Base-by-base conservation (phyloP, 2,888 invertebrate species). In the Drosophila fulvimacula region DNA sequence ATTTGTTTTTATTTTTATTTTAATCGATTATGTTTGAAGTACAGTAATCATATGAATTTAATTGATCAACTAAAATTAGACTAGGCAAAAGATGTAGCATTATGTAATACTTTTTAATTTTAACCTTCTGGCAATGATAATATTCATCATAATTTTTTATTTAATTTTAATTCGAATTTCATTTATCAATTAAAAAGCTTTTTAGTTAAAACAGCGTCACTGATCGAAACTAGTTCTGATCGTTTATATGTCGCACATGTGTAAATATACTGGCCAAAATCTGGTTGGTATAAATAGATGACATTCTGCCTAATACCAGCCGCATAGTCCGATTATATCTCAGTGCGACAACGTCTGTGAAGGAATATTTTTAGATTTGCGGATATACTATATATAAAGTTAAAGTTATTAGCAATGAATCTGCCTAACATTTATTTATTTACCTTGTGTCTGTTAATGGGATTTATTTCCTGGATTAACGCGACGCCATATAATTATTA, bases 201-300 rank as follows among this genome's bases (percentile, higher is more conserved):
- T 66, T 48, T 55, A 46, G n/a, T 27, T 15, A 15, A 57, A 38
- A 38, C 17, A 46, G 51, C 51, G 51, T 24, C 27, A 46, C 9
- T 46, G 30, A 56, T 48, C 5, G 32, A 75, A 75, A 75, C 75
- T 60, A 60, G 75, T 75, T 74, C 55, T 59, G 44, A 41, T 32
- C 48, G 17, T 17, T 17, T 48, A 30, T 48, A 21, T 52, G 32
- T 17, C 38, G 34, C n/a, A 34, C 53, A 53, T 63, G 49, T 63
- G 21, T 63, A 48, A 69, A 64, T 49, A 30, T 49, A 77, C 75
- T 36, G 60, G 59, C 69, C 58, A 59, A 24, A 30, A 55, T 60
- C 73, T 38, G n/a, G 58, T 56, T n/a, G 13, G 59, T 75, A 77
- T 75, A 75, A 75, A 77, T 67, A 77, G 78, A 39, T 48, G 41